Evolutionary conservation across 2,888 invertebrate species (phyloP).

Genomic region (Chromoteleia sp.): DNA sequence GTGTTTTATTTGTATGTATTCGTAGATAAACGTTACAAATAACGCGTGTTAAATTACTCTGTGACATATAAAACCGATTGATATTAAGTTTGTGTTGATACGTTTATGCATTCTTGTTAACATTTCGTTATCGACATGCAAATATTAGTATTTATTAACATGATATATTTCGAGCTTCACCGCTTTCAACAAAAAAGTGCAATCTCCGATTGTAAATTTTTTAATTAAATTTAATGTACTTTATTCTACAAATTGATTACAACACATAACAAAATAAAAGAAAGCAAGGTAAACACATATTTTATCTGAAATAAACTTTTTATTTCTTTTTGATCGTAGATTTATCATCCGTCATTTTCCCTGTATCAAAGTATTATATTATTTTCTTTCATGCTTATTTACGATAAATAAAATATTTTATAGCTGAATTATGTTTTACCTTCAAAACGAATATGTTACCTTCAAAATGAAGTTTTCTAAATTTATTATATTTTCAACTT

Average conservation of each 20-base stretch:
- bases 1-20: constrained; percentile 14
- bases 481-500: too few relatives aligned
- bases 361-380: not conserved
- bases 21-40: constrained; percentile 9
- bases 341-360: not conserved
- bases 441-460: too few relatives aligned
- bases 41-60: constrained; percentile 11
- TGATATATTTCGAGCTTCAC: not conserved
- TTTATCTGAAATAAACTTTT: not conserved
- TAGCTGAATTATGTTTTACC: too few relatives aligned
- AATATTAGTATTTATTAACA: constrained; percentile 13
- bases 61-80: constrained; percentile 21
- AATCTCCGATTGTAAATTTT: not conserved
- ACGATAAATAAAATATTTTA: not conserved
- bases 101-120: constrained; percentile 18
- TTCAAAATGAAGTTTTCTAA: too few relatives aligned
- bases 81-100: constrained; percentile 20
- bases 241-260: not conserved
- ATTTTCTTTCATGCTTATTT: not conserved
- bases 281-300: not conserved
- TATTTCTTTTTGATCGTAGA: constrained; percentile 1
- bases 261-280: not conserved
- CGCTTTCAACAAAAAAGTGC: not conserved
- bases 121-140: constrained; percentile 10
- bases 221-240: not conserved